Conservation (phyloP, 2,888 invertebrate species). For the Polia nebulosa region DNA sequence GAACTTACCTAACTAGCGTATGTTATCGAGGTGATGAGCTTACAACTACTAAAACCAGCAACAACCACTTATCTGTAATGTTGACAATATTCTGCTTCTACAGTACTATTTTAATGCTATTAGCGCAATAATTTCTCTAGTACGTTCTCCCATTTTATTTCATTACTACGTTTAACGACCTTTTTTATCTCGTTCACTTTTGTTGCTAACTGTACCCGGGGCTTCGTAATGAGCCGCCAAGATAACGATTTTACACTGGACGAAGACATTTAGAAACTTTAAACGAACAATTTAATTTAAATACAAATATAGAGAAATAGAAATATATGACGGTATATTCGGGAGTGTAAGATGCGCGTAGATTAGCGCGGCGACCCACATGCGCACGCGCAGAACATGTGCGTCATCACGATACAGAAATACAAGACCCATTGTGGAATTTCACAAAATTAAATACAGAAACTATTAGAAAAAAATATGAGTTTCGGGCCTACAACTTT, state of each 20-base stretch:
- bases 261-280: slow-evolving; percentile 63
- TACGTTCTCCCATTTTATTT: slow-evolving; percentile 52
- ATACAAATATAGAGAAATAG: slow-evolving; percentile 61
- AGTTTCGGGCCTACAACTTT: slow-evolving; percentile 37
- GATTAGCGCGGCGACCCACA: slow-evolving; percentile 72
- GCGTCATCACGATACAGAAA: slow-evolving; percentile 45
- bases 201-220: slow-evolving; percentile 62
- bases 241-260: slow-evolving; percentile 53
- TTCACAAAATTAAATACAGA: slow-evolving; percentile 18
- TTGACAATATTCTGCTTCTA: slow-evolving; percentile 22
- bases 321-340: slow-evolving; percentile 61
- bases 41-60: slow-evolving; percentile 23
- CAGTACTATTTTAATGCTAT: slow-evolving; percentile 33
- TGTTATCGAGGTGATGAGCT: slow-evolving; percentile 32
- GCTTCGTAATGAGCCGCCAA: slow-evolving; percentile 53
- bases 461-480: slow-evolving; percentile 4
- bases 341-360: slow-evolving; percentile 62
- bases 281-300: slow-evolving; percentile 69
- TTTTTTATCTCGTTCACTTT: slow-evolving; percentile 63
- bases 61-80: slow-evolving; percentile 16
- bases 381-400: slow-evolving; percentile 70
- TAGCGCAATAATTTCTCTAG: slow-evolving; percentile 33
- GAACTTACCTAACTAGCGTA: not conserved
- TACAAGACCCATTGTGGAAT: slow-evolving; percentile 42
- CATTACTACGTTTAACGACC: slow-evolving; percentile 42